Evolutionary conservation across 2,113 vertebrate species (phyloP).

Genomic region (Sinocyclocheilus anshuiensis): DNA sequence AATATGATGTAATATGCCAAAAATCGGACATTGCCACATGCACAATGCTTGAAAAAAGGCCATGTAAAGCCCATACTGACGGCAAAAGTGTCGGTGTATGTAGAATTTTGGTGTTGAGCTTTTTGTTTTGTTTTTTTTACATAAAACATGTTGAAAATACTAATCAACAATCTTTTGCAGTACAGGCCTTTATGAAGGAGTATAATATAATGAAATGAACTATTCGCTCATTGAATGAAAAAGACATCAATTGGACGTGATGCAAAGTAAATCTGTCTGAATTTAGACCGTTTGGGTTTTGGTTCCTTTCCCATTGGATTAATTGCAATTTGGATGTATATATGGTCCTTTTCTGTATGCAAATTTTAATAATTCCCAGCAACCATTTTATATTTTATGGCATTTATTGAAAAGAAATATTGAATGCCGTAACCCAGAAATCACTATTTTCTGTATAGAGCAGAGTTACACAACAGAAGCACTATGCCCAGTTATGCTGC

Average conservation of each 20-base stretch:
- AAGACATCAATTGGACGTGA: background rate
- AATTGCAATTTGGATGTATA: background rate
- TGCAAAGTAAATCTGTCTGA: background rate
- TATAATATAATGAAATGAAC: background rate
- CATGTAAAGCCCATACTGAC: background rate
- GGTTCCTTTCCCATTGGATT: background rate
- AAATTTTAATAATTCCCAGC: background rate
- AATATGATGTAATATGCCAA: background rate
- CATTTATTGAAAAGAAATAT: background rate
- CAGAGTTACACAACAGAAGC: background rate
- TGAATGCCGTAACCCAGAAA: background rate
- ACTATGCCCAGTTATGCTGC: background rate
- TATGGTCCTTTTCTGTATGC: background rate
- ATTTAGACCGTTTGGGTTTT: background rate
- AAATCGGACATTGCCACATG: background rate
- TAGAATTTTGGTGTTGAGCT: background rate
- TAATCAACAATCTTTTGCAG: background rate
- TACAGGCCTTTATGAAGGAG: background rate
- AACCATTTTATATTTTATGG: background rate
- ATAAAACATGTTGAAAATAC: background rate
- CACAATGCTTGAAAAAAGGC: background rate
- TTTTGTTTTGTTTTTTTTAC: too few species aligned
- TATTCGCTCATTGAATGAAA: background rate
- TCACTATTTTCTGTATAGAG: background rate
- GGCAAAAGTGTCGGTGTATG: background rate